Conservation (phyloP, 2,113 vertebrate genomes). For the Coregonus clupeaformis region DNA sequence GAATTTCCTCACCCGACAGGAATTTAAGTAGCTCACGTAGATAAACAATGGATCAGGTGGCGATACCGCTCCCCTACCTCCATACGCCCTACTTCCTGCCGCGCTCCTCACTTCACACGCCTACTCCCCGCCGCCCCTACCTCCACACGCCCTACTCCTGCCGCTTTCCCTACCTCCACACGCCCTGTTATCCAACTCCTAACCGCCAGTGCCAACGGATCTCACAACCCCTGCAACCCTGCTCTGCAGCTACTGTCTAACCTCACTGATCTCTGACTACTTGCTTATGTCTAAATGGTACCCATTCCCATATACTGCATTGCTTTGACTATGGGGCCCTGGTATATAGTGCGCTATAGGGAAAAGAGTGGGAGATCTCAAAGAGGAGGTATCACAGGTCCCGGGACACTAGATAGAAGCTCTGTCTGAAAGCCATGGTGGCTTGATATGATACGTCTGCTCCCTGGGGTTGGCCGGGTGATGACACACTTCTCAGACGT, state of each 20-base stretch:
- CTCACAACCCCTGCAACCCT: constrained; percentile 44
- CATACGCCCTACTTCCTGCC: too few species aligned
- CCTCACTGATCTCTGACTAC: constrained; percentile 6
- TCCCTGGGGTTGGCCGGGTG: too few species aligned
- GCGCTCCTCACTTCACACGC: constrained; percentile 57
- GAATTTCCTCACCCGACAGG: constrained; percentile 65
- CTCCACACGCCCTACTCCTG: too few species aligned
- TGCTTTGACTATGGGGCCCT: too few species aligned
- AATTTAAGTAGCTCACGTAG: constrained; percentile 57
- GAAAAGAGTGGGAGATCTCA: too few species aligned
- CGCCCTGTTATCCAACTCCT: constrained; percentile 52
- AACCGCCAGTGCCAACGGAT: constrained; percentile 22
- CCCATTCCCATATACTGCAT: too few species aligned
- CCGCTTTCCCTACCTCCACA: constrained; percentile 42
- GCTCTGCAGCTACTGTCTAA: too few species aligned
- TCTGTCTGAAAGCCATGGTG: neutral
- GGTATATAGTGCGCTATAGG: too few species aligned
- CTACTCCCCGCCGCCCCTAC: constrained; percentile 2
- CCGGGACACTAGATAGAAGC: neutral
- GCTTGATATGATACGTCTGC: constrained; percentile 11
- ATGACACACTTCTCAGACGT: constrained; percentile 35
- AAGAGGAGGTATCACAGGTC: neutral
- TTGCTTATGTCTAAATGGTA: too few species aligned
- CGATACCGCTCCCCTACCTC: too few species aligned
- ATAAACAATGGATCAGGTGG: constrained; percentile 68